Evolutionary conservation across 2,113 vertebrate species (phyloP).

Genomic region (Castor canadensis): DNA sequence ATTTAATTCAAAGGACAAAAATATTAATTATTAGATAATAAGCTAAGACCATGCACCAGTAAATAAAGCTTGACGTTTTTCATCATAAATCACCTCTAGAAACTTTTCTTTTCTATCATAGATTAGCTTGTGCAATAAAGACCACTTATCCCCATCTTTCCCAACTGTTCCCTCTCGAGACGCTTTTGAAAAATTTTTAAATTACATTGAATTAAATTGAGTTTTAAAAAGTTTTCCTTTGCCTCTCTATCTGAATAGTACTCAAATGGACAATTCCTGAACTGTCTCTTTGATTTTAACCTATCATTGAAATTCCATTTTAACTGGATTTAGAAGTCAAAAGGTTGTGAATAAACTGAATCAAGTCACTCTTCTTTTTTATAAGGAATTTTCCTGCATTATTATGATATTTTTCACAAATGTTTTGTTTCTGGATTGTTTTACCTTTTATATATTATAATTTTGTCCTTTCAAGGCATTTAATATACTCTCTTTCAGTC

Average conservation of each 20-base stretch:
- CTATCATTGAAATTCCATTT: background rate
- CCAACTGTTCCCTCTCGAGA: background rate
- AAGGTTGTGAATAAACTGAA: constrained; percentile 24
- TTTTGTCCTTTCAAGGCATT: constrained; percentile 73
- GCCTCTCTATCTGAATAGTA: background rate
- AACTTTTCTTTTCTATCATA: background rate
- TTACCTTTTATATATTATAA: constrained; percentile 73
- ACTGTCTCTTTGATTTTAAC: background rate
- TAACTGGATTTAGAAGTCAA: constrained; percentile 2
- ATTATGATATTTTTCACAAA: constrained; percentile 61
- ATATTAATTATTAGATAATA: background rate
- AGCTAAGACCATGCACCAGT: background rate
- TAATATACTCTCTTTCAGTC: constrained; percentile 87
- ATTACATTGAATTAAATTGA: background rate
- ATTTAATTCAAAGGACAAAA: background rate
- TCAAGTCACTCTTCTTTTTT: no score
- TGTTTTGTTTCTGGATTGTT: constrained; percentile 46
- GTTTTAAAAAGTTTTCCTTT: constrained; percentile 9
- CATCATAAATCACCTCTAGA: background rate
- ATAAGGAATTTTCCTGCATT: background rate
- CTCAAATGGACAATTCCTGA: background rate
- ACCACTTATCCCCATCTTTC: background rate
- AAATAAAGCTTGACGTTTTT: background rate
- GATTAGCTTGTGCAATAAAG: background rate
- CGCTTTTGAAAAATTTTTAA: constrained; percentile 8